Conservation (phyloP, 2,797 vertebrate genomes). For the Lepidocolaptes lacrymiger region DNA sequence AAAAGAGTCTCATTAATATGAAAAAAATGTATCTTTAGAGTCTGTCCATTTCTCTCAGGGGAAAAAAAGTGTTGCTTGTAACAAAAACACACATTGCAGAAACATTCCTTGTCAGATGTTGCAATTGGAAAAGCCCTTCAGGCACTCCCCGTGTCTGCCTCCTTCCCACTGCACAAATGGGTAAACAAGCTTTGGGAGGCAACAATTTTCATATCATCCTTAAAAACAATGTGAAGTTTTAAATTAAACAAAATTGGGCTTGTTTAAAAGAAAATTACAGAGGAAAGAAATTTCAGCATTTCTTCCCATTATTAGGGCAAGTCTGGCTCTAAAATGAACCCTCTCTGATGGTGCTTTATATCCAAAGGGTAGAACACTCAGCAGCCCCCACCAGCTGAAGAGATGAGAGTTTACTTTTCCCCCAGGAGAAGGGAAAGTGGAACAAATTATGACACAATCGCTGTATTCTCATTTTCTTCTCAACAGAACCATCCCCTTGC, state of each 20-base stretch:
- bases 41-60: not conserved
- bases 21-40: not conserved
- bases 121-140: not conserved
- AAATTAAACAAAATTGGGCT: not conserved
- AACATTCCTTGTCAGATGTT: not conserved
- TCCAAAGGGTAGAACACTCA: not conserved
- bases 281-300: not conserved
- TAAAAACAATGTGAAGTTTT: not conserved
- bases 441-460: not conserved
- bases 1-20: not conserved
- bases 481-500: not conserved
- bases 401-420: not conserved
- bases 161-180: not conserved
- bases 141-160: not conserved
- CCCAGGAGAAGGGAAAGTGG: not conserved
- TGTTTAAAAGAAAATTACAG: not conserved
- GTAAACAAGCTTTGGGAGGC: not conserved
- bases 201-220: not conserved
- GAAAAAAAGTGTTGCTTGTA: accelerated
- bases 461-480: not conserved
- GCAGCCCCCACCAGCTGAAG: not conserved
- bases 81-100: not conserved
- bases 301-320: not conserved
- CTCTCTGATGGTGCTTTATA: not conserved
- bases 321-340: not conserved